Conservation (phyloP, 2,113 vertebrate genomes). For the Ploceus nigricollis region DNA sequence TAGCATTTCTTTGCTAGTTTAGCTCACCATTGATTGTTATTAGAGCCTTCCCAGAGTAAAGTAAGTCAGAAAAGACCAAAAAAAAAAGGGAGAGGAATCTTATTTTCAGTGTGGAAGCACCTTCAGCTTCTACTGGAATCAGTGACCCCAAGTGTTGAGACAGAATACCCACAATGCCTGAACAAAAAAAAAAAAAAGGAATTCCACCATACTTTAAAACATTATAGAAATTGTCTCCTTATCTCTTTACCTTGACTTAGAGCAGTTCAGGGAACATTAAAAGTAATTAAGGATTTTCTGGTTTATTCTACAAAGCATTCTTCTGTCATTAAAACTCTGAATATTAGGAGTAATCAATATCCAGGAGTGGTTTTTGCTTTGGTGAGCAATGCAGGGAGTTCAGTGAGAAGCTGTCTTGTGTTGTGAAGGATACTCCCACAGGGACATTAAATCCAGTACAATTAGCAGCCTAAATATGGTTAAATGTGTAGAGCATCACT, state of each 20-base stretch:
- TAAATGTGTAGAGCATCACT: constrained; percentile 26
- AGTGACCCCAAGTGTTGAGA: neutral
- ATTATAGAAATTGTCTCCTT: neutral
- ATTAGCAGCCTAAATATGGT: constrained; percentile 43
- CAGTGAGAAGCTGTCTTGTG: neutral
- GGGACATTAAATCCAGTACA: neutral
- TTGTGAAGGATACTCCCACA: neutral
- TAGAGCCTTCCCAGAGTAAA: neutral
- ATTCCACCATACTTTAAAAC: neutral
- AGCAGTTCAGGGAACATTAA: neutral
- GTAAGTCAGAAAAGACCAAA: neutral
- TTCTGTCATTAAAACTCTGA: neutral
- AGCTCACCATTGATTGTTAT: neutral
- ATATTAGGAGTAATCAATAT: neutral
- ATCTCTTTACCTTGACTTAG: neutral
- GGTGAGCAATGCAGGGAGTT: neutral
- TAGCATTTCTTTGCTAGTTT: neutral
- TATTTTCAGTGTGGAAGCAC: neutral
- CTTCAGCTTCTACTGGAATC: neutral
- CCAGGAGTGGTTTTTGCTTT: neutral
- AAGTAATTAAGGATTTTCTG: neutral
- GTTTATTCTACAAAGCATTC: neutral
- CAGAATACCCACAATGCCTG: neutral
- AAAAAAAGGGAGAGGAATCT: neutral
- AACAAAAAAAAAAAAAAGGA: neutral